These are phyloP conservation scores for Chloroceryle aenea DNA, from an alignment of 2,113 vertebrate genomes.

Conservation along the genomic window DNA sequence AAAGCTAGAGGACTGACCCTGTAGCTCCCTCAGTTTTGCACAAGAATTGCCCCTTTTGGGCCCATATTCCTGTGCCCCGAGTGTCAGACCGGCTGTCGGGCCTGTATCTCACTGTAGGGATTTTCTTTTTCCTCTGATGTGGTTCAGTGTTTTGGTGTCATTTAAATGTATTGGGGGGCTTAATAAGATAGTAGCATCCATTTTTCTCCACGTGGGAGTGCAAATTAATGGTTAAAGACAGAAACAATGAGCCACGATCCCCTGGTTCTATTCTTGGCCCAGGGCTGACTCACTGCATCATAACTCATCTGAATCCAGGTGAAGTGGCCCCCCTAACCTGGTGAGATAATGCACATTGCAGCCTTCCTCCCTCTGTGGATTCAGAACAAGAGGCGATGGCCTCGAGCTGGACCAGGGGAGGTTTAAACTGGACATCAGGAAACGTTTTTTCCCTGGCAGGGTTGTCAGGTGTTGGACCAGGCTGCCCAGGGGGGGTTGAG, in stretches of 20 bases:
- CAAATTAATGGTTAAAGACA: conserved; percentile 21
- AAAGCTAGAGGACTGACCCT: neutral
- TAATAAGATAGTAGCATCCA: neutral
- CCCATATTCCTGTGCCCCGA: neutral
- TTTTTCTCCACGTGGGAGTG: conserved; percentile 6
- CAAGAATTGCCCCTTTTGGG: neutral
- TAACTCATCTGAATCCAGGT: conserved; percentile 42
- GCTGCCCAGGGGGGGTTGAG: no score
- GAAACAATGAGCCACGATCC: conserved; percentile 15
- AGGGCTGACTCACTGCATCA: conserved; percentile 53
- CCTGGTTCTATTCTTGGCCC: conserved; percentile 37
- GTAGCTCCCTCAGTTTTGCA: neutral
- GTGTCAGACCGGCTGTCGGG: neutral
- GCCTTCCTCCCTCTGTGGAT: neutral
- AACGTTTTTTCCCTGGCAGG: no score
- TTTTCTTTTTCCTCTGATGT: neutral
- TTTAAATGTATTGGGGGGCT: neutral
- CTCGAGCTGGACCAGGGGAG: no score
- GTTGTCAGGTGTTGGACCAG: no score
- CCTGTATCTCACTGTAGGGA: neutral
- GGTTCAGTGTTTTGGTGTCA: neutral
- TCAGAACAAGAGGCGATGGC: no score
- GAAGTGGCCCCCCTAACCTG: neutral
- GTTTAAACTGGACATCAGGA: no score
- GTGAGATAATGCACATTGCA: neutral